Evolutionary conservation across 2,888 invertebrate genomes (phyloP).

Genomic region (Corbicula japonica): DNA sequence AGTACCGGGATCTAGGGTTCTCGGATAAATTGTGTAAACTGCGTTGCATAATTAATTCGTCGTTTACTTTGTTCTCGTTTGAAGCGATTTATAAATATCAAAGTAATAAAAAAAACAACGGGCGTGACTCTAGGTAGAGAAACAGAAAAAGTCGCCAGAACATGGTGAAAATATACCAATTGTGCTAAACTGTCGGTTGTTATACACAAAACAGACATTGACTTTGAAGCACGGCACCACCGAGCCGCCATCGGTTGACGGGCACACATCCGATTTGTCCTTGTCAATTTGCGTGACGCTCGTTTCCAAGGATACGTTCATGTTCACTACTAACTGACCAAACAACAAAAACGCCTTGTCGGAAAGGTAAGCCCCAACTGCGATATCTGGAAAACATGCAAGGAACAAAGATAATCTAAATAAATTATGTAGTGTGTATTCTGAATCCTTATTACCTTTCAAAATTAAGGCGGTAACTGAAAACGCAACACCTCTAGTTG

Average conservation of each 20-base stretch:
- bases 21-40: no score
- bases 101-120: no score
- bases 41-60: no score
- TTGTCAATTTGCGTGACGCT: slow-evolving; percentile 53
- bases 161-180: no score
- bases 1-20: no score
- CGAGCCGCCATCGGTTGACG: background rate
- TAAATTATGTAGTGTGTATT: background rate
- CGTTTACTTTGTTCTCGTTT: no score
- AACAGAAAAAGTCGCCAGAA: no score
- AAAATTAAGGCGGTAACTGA: no score
- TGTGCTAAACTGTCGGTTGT: background rate
- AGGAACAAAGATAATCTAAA: background rate
- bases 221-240: slow-evolving; percentile 36
- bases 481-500: no score
- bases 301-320: slow-evolving; percentile 51
- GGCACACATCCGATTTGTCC: slow-evolving; percentile 17
- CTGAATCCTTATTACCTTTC: no score
- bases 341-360: slow-evolving; percentile 71
- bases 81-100: no score
- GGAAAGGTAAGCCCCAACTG: slow-evolving; percentile 75
- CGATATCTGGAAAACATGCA: slow-evolving; percentile 73
- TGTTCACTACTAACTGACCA: slow-evolving; percentile 72
- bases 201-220: slow-evolving; percentile 51
- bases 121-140: no score